Base-by-base conservation (phyloP, 2,888 invertebrate species). In the Folsomia manolachei region DNA sequence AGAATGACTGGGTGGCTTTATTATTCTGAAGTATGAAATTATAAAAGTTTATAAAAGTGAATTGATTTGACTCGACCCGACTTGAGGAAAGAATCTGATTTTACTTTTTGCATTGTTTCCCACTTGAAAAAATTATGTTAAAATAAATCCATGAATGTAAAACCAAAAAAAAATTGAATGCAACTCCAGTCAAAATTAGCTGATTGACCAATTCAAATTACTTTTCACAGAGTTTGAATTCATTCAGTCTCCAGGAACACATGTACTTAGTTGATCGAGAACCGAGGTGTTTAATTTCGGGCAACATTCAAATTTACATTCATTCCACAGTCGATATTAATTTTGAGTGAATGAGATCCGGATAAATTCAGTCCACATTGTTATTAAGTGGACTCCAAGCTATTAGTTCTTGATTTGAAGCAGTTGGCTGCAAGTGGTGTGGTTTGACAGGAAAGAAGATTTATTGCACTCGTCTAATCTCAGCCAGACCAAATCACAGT, bases 401-500 rank as follows among this genome's bases (percentile, higher is more conserved):
- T 9, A 39, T 39, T 4, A 4, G 39, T 39, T 39, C 39, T 39
- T 39, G 14, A 4, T 39, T 39, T 39, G 39, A 39, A 9, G 39
- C 4, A 39, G 39, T 9, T 9, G 39, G 4, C 4, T 39, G 39
- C 39, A 39, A 7, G 63, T 60, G n/a, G 52, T 14, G 63, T 60
- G n/a, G 52, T 69, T 71, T 73, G 75, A 71, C 76, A 78, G 69
- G 70, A 27, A 27, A 61, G 39, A 66, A 73, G 77, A 78, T 78
- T 78, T 78, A 78, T 78, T 65, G 66, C 39, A 26, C 52, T 39
- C 64, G 66, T 74, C 71, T 65, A n/a, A n/a, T n/a, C n/a, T n/a
- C n/a, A n/a, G n/a, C n/a, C 25, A 24, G 71, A 64, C 74, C 75
- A 78, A 75, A 78, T 78, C 75, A 76, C 77, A 69, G 51, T 66